Conservation (phyloP, 2,113 vertebrate species). For the Syngnathus typhle region DNA sequence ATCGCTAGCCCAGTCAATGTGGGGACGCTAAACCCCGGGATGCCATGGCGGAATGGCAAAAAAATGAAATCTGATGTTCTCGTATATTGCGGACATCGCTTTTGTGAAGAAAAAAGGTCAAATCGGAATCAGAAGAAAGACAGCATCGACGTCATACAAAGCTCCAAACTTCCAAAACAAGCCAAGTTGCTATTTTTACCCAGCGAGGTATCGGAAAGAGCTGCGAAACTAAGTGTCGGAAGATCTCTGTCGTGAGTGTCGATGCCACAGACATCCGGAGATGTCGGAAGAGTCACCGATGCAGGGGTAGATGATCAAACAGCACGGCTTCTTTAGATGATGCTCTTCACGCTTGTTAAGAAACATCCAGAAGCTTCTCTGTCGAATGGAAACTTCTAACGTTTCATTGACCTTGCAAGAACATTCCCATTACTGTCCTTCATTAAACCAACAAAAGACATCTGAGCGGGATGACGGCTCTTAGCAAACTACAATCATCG, state of each 20-base stretch:
- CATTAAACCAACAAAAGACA: constrained; percentile 7
- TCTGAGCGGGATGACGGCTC: not conserved
- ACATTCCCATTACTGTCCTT: not conserved
- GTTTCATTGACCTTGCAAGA: not conserved
- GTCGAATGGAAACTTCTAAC: not conserved
- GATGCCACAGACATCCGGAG: not conserved
- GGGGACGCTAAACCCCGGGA: not conserved
- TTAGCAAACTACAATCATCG: constrained; percentile 28
- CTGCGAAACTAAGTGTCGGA: not conserved
- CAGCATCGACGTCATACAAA: not conserved
- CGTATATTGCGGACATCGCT: too few species aligned
- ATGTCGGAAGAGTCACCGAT: not conserved
- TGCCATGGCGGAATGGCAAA: not conserved
- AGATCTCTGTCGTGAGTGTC: not conserved
- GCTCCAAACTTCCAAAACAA: not conserved
- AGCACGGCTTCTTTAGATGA: not conserved
- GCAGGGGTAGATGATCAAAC: not conserved
- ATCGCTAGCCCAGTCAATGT: constrained; percentile 16
- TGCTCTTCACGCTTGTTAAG: too few species aligned
- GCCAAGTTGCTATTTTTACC: not conserved
- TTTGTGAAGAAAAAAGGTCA: not conserved
- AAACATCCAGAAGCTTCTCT: too few species aligned
- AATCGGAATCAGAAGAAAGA: not conserved
- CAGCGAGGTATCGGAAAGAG: not conserved
- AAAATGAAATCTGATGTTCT: too few species aligned